These are phyloP conservation scores for Cyanoliseus patagonus DNA, from an alignment of 2,113 vertebrate species.

Conservation along the genomic window DNA sequence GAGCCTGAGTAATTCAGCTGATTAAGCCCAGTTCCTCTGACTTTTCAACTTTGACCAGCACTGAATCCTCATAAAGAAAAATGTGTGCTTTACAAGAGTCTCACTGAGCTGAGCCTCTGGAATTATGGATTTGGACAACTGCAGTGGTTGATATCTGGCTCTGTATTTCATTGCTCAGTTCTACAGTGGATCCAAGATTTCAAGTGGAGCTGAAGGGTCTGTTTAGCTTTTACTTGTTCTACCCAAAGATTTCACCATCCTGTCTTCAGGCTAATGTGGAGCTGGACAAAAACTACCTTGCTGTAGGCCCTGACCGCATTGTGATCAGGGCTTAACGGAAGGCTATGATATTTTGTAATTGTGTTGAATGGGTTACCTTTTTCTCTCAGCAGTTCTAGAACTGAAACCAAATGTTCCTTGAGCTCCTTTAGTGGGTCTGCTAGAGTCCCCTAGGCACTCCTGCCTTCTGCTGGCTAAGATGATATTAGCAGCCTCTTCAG, in stretches of 20 bases:
- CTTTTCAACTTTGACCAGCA: background rate
- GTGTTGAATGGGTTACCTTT: background rate
- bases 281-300: background rate
- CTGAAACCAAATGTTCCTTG: background rate
- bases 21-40: background rate
- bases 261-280: background rate
- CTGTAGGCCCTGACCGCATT: background rate
- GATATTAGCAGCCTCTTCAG: slow-evolving; percentile 17
- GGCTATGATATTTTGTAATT: background rate
- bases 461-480: slow-evolving; percentile 62
- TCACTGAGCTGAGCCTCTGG: background rate
- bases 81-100: background rate
- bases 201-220: background rate
- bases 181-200: background rate
- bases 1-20: background rate
- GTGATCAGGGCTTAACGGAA: background rate
- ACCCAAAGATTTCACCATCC: background rate
- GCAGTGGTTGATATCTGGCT: background rate
- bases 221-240: background rate
- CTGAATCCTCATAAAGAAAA: background rate
- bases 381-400: background rate
- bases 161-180: background rate
- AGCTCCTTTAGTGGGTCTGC: background rate
- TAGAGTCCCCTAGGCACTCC: slow-evolving; percentile 30
- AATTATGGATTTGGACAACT: background rate